Evolutionary conservation across 2,113 vertebrate genomes (phyloP), one percentile per base, ranked within the genome.

Genomic region (Entomyzon cyanotis): DNA sequence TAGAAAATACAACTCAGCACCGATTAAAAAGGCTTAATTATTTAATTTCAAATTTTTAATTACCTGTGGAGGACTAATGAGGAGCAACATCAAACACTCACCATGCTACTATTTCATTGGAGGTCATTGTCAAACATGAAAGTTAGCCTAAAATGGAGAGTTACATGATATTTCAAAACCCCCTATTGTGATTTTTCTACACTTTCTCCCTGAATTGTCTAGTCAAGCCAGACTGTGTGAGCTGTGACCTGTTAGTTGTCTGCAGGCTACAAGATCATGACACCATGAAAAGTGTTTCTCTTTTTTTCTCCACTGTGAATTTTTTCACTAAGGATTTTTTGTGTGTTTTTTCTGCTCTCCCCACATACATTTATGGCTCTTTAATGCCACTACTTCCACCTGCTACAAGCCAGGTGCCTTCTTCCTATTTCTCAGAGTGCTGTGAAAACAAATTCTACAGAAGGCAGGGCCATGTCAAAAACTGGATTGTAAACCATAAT

Each of bases 191-290:
- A 90, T 84, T 68, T 95, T 89, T 84, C 78, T 71, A 73, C 86
- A 97, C 96, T 97, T 97, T 97, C 96, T 96, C 85, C 90, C 95
- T 76, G 94, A 96, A 90, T 52, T 55, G 53, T 73, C 88, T 74
- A 70, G 41, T 31, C 76, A 95, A 95, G 96, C 42, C 97, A 39
- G 78, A 86, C 79, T 87, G 94, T 92, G 83, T 93, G 97, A 96
- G 85, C 97, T 96, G 84, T 94, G 95, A 97, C 96, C 71, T 84
- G 76, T 81, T 53, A 85, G 83, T 89, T 96, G 93, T 71, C 76
- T 64, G 35, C 89, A 97, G 97, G 97, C 98, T 98, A 98, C 94
- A 95, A 95, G 96, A 93, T 84, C 85, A 58, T 79, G 97, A 98
- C 97, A 98, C 97, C 59, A 46, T 39, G 67, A 71, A 80, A 80